Evolutionary conservation across 1,140 invertebrate species (phyloP).

Genomic region (Listronotus bonariensis): DNA sequence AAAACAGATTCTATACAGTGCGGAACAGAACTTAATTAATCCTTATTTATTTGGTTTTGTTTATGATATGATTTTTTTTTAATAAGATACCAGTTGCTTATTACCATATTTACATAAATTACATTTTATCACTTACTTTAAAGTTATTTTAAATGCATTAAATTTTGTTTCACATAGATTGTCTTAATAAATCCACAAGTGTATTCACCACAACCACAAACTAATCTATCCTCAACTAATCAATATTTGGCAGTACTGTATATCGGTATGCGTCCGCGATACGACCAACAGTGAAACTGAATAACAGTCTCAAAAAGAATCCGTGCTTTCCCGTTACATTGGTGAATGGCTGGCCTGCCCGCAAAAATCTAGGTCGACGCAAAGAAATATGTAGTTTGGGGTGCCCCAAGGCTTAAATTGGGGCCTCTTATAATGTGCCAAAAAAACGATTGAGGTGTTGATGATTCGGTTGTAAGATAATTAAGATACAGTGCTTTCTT

Average conservation of each 20-base stretch:
- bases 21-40: too few species aligned
- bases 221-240: slow-evolving; percentile 2
- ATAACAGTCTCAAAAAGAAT: slow-evolving; percentile 39
- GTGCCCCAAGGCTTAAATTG: slow-evolving; percentile 36
- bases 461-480: not conserved
- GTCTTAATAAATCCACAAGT: too few species aligned
- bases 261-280: slow-evolving; percentile 14
- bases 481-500: not conserved
- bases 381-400: slow-evolving; percentile 38
- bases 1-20: too few species aligned
- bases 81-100: too few species aligned
- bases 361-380: slow-evolving; percentile 43
- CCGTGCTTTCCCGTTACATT: slow-evolving; percentile 41
- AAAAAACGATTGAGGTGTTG: slow-evolving; percentile 9
- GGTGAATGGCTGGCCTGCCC: slow-evolving; percentile 40
- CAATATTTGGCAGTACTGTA: slow-evolving; percentile 22
- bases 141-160: not conserved
- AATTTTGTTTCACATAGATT: not conserved
- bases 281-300: slow-evolving; percentile 43
- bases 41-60: too few species aligned
- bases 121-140: too few species aligned
- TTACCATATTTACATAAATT: too few species aligned
- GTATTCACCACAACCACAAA: not conserved
- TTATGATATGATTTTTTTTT: too few species aligned
- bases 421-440: slow-evolving; percentile 16